phyloP scores from a whole-genome alignment of 2,888 invertebrate species.

The Esperia sulphurella region DNA sequence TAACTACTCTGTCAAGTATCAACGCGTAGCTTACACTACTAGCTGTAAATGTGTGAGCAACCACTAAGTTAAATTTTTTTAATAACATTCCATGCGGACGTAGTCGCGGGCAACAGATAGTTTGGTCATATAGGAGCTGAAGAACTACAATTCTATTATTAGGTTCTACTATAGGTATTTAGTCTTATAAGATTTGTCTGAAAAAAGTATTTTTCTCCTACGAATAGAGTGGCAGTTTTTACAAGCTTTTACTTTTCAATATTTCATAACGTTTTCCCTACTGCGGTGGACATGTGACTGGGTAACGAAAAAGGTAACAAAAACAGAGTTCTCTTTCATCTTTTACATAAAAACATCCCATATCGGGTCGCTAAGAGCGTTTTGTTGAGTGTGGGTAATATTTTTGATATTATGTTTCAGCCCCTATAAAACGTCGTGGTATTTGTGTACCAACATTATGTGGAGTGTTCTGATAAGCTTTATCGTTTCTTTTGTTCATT shows the following conservation, averaged over 20 bases:
- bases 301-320: conserved; percentile 1
- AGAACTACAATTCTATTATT: too few relatives aligned
- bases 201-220: too few relatives aligned
- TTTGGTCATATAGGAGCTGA: too few relatives aligned
- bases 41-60: too few relatives aligned
- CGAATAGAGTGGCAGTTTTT: too few relatives aligned
- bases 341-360: conserved; percentile 6
- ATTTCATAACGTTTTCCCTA: neutral
- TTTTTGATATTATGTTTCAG: neutral
- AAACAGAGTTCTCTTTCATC: conserved; percentile 7
- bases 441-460: neutral
- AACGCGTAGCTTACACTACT: too few relatives aligned
- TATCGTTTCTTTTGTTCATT: neutral
- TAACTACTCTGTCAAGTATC: too few relatives aligned
- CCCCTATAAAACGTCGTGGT: neutral
- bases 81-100: too few relatives aligned
- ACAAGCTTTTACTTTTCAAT: neutral
- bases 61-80: too few relatives aligned
- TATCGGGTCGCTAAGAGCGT: neutral
- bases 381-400: neutral
- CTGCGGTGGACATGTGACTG: neutral
- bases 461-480: neutral
- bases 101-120: too few relatives aligned
- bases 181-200: too few relatives aligned
- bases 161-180: too few relatives aligned